Evolutionary conservation across 2,888 invertebrate species (phyloP).

Genomic region (Electrophaes corylata): DNA sequence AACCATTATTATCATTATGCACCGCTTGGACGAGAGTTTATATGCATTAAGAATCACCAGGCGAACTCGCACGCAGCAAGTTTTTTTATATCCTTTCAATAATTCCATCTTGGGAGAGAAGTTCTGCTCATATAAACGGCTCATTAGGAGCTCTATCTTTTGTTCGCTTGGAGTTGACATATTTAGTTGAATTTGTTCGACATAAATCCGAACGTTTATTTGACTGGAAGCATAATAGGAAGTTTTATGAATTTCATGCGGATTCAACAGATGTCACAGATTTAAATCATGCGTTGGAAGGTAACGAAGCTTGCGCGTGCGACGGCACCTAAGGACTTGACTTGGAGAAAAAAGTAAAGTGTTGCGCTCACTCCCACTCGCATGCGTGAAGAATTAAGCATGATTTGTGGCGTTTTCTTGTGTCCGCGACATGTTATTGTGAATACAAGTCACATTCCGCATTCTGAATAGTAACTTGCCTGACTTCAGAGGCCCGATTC

Average conservation of each 20-base stretch:
- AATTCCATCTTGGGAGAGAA: too few species aligned
- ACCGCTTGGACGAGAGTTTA: too few species aligned
- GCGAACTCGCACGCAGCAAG: too few species aligned
- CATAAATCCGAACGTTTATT: constrained; percentile 22
- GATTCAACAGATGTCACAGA: constrained; percentile 42
- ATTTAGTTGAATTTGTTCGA: too few species aligned
- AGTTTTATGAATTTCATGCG: not conserved
- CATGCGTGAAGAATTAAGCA: constrained; percentile 29
- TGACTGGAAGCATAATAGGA: constrained; percentile 15
- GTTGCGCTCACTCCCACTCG: constrained; percentile 29
- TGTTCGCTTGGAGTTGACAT: too few species aligned
- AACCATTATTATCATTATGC: too few species aligned
- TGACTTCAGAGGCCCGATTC: too few species aligned
- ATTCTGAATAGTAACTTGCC: not conserved
- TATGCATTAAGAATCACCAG: too few species aligned
- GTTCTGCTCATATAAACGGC: too few species aligned
- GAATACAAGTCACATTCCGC: constrained; percentile 3
- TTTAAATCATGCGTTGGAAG: constrained; percentile 71
- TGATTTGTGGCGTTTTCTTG: constrained; percentile 17
- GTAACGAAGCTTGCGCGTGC: constrained; percentile 70
- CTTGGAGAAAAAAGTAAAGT: constrained; percentile 30
- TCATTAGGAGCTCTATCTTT: too few species aligned
- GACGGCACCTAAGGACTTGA: constrained; percentile 28
- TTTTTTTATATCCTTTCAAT: too few species aligned
- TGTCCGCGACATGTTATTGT: constrained; percentile 5